Conservation (phyloP, 2,113 vertebrate genomes). For the Hypomesus transpacificus region DNA sequence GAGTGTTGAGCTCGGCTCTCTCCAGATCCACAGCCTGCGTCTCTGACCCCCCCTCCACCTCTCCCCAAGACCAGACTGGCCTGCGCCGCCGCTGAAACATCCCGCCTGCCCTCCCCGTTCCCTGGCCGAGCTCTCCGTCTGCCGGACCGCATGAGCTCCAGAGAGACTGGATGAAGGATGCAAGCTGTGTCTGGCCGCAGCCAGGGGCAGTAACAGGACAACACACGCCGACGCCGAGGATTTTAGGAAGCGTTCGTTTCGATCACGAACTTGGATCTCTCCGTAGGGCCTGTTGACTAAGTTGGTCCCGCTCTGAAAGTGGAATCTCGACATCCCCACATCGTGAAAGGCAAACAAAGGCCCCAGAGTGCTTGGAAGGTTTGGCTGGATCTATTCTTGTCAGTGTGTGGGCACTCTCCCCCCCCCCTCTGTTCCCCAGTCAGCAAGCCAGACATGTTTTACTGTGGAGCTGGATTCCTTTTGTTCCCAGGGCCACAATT, state of each 20-base stretch:
- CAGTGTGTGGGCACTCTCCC: not conserved
- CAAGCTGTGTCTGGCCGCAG: too few relatives aligned
- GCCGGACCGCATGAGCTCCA: too few relatives aligned
- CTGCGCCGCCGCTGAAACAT: not conserved
- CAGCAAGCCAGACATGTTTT: not conserved
- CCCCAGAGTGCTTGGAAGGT: not conserved
- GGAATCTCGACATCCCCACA: not conserved
- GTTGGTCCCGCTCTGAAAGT: too few relatives aligned
- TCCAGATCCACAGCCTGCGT: not conserved
- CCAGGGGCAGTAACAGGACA: too few relatives aligned
- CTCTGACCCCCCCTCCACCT: not conserved
- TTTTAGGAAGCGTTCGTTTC: too few relatives aligned
- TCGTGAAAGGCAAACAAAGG: not conserved
- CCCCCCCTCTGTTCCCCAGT: not conserved
- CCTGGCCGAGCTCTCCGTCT: too few relatives aligned
- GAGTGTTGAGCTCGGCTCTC: not conserved
- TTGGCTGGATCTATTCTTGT: not conserved
- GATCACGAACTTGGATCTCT: too few relatives aligned
- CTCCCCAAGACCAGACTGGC: not conserved
- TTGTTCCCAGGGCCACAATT: not conserved
- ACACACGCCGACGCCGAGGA: too few relatives aligned
- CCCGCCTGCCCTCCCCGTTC: too few relatives aligned
- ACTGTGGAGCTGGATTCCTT: not conserved
- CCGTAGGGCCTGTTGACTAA: too few relatives aligned
- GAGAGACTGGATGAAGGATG: too few relatives aligned